A percentile compares a stretch with the other conserved stretches of the same genome.
These are phyloP conservation scores for Gouania willdenowi DNA, from an alignment of 2,797 vertebrate species.

Conservation along the genomic window DNA sequence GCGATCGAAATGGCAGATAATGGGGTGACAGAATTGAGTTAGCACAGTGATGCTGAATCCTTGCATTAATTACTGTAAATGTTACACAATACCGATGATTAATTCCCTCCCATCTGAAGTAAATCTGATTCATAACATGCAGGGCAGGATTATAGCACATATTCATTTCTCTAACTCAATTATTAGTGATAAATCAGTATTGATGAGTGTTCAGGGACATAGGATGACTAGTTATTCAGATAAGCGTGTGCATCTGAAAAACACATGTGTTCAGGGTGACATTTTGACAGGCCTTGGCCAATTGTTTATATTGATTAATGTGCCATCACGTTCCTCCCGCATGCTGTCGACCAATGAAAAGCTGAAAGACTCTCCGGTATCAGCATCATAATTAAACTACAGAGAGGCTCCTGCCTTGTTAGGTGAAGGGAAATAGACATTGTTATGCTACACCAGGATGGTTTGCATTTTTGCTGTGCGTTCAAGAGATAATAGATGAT, in stretches of 20 bases:
- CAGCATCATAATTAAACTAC: conserved; percentile 66
- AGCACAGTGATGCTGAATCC: conserved; percentile 23
- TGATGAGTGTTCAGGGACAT: conserved; percentile 55
- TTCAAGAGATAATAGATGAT: conserved; percentile 66
- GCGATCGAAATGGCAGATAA: conserved; percentile 47
- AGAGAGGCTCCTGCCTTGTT: conserved; percentile 63
- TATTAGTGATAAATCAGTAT: conserved; percentile 73
- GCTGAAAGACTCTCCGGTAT: conserved; percentile 62
- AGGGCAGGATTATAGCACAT: conserved; percentile 23
- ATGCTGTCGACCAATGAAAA: conserved; percentile 49
- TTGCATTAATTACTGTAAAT: conserved; percentile 64
- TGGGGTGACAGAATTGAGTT: conserved; percentile 35
- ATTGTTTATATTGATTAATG: conserved; percentile 78
- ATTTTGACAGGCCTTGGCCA: conserved; percentile 73
- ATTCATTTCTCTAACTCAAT: not conserved
- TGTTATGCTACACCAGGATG: conserved; percentile 62
- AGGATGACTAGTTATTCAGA: conserved; percentile 70
- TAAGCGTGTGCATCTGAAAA: conserved; percentile 62
- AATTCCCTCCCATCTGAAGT: conserved; percentile 35
- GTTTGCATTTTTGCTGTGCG: conserved; percentile 49
- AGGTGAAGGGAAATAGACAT: conserved; percentile 46
- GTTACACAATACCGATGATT: conserved; percentile 32
- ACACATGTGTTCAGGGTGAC: conserved; percentile 69
- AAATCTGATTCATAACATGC: conserved; percentile 33
- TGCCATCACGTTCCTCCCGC: conserved; percentile 37